Evolutionary conservation across 2,797 vertebrate species (phyloP).

Genomic region (Diplodus puntazzo): DNA sequence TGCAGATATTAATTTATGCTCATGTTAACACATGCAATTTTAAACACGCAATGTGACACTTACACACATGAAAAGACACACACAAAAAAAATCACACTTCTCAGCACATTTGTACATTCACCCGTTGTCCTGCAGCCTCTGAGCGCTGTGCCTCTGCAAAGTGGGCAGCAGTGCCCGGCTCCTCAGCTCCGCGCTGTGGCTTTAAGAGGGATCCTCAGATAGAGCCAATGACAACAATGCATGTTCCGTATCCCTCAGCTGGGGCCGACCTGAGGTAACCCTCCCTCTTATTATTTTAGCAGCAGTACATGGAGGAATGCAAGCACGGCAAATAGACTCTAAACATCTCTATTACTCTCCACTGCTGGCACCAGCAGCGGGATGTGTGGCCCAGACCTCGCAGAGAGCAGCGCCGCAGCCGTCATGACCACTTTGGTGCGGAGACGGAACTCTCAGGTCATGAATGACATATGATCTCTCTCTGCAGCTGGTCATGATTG

Average conservation of each 20-base stretch:
- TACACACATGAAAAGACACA: conserved; percentile 9
- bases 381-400: conserved; percentile 61
- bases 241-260: conserved; percentile 76
- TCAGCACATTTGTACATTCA: conserved; percentile 15
- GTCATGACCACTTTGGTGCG: conserved; percentile 28
- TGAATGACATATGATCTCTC: conserved; percentile 11
- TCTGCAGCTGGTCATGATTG: conserved; percentile 11
- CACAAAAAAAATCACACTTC: conserved; percentile 29
- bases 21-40: not conserved
- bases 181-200: conserved; percentile 65
- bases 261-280: conserved; percentile 84
- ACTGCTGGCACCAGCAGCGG: conserved; percentile 66
- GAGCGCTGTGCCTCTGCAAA: conserved; percentile 28
- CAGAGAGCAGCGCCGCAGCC: conserved; percentile 43
- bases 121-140: conserved; percentile 6
- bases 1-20: not conserved
- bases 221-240: conserved; percentile 83
- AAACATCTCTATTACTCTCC: conserved; percentile 82
- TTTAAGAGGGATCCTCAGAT: conserved; percentile 77
- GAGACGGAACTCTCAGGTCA: conserved; percentile 29
- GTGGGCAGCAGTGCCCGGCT: conserved; percentile 45
- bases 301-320: conserved; percentile 82
- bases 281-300: conserved; percentile 85
- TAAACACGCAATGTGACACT: not conserved
- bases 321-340: conserved; percentile 78